Evolutionary conservation across 2,888 invertebrate species (phyloP).

Genomic region (Margaritifera margaritifera): DNA sequence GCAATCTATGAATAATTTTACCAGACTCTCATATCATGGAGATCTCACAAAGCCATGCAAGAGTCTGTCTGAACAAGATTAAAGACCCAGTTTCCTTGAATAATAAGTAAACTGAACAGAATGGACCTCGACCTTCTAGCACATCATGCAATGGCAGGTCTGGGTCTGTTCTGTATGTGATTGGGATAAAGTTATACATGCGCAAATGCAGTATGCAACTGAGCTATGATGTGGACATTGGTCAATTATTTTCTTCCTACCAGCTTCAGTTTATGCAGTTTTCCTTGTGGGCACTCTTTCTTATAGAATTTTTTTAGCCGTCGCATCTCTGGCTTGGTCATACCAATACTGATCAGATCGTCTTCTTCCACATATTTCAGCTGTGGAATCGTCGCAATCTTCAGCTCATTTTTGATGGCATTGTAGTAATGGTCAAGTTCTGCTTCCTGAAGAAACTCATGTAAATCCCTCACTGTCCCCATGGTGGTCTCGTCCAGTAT

Average conservation of each 20-base stretch:
- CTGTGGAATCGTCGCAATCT: slow-evolving; percentile 75
- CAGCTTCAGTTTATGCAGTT: slow-evolving; percentile 92
- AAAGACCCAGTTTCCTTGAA: no score
- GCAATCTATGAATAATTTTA: no score
- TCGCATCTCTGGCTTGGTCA: slow-evolving; percentile 95
- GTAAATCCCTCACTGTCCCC: slow-evolving; percentile 61
- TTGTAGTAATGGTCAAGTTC: slow-evolving; percentile 93
- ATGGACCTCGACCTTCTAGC: no score
- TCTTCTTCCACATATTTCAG: slow-evolving; percentile 95
- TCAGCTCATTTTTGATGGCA: slow-evolving; percentile 85
- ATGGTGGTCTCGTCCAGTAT: slow-evolving; percentile 34
- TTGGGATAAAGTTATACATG: no score
- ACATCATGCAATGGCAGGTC: no score
- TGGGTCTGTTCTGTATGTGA: no score
- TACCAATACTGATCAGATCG: slow-evolving; percentile 91
- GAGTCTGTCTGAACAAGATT: no score
- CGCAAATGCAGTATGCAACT: no score
- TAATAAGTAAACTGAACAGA: no score
- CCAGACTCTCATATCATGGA: no score
- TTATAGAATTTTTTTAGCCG: slow-evolving; percentile 94
- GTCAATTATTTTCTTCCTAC: slow-evolving; percentile 56
- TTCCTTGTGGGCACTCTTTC: slow-evolving; percentile 94
- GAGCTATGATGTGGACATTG: no score
- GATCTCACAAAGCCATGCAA: no score
- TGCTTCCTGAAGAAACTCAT: slow-evolving; percentile 94